Evolutionary conservation across 2,797 vertebrate species (phyloP).

Genomic region (Oceanodroma leucorhoa): DNA sequence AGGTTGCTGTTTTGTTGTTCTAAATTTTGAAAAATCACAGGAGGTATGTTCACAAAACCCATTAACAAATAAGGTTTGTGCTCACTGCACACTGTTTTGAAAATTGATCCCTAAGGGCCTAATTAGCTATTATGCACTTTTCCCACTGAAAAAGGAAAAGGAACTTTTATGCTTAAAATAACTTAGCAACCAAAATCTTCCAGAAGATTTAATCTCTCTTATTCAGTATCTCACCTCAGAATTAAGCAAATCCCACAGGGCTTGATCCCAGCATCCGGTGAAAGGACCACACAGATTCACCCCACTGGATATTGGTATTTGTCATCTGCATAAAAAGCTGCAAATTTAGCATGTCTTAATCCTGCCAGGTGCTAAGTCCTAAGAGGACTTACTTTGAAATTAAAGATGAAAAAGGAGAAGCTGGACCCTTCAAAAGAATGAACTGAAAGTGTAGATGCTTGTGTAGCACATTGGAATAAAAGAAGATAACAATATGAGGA

Average conservation of each 20-base stretch:
- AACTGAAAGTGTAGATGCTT: not conserved
- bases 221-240: not conserved
- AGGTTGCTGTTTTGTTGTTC: not conserved
- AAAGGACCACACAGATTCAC: not conserved
- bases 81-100: slow-evolving; percentile 53
- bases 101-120: slow-evolving; percentile 69
- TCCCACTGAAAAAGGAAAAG: slow-evolving; percentile 30
- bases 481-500: not conserved
- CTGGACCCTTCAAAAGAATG: not conserved
- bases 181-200: slow-evolving; percentile 42
- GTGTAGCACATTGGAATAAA: not conserved
- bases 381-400: not conserved
- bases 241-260: slow-evolving; percentile 14
- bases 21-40: slow-evolving; percentile 26
- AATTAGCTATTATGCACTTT: slow-evolving; percentile 62
- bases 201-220: slow-evolving; percentile 34
- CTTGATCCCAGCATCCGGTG: not conserved
- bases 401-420: not conserved
- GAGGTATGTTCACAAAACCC: slow-evolving; percentile 33
- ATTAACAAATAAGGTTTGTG: slow-evolving; percentile 61
- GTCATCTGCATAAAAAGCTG: not conserved
- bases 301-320: not conserved
- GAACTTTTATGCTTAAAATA: slow-evolving; percentile 50
- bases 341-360: not conserved
- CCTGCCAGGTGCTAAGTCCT: not conserved